Evolutionary conservation across 2,113 vertebrate genomes (phyloP), one percentile per base, ranked within the genome.

Genomic region (Neoarius graeffei): DNA sequence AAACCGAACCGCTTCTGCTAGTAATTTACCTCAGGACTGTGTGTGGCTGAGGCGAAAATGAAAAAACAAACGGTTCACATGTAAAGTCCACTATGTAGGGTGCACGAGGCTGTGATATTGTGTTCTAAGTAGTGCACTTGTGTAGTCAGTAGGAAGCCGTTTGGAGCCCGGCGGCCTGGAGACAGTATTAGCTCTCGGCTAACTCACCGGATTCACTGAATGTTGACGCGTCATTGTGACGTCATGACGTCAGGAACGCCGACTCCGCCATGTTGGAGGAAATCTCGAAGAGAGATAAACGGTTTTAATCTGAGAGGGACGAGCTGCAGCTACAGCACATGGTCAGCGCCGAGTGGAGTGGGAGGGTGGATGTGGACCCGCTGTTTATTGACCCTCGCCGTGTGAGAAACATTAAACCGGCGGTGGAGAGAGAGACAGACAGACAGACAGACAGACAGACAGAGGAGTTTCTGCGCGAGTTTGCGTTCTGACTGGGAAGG

Each of bases 201-300:
- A 52, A 15, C 15, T 5, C 7, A 5, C 15, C 2, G 3, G 52
- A n/a, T 42, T 13, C 25, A 5, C 15, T 2, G 3, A 25, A 19
- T 4, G 25, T n/a, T 15, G 25, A 57, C 1, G 76, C 88, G 57
- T 89, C 86, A 56, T 67, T 35, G 86, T 57, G 67, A 93, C 93
- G 93, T 93, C 94, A 94, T 84, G 71, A 91, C 89, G 87, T 86
- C 52, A 60, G 60, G 87, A 73, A 69, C 64, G 62, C 81, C 69
- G 89, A 77, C 91, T 91, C 93, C 94, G 93, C 95, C 95, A 95
- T 96, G 92, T 95, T 94, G 93, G 89, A 93, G 94, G 94, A 95
- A 95, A 94, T 92, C 94, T 93, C 64, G 8, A 42, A n/a, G 74
- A 92, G 74, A 92, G 94, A 95, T 96, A 95, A 95, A 57, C 67